A percentile compares a stretch with the other conserved stretches of the same genome.
phyloP scores from a whole-genome alignment of 1,140 invertebrate genomes.

The Goniozus legneri region DNA sequence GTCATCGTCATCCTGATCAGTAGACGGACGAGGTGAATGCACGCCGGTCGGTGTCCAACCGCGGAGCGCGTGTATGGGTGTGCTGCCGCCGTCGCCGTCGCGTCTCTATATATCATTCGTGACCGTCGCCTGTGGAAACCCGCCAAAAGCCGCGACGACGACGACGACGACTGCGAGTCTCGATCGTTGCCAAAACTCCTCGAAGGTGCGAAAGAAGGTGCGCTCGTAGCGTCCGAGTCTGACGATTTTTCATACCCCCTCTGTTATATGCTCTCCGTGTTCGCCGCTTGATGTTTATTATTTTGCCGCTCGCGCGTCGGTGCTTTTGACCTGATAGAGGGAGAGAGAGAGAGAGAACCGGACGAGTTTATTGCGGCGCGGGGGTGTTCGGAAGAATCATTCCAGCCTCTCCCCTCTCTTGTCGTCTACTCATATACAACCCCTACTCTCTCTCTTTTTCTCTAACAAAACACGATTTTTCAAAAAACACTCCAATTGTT shows the following conservation, averaged over 20 bases:
- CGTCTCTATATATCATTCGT: too few relatives aligned
- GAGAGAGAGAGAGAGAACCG: too few relatives aligned
- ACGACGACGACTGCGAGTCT: not conserved
- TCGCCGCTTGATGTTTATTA: conserved; percentile 26
- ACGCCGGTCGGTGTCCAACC: too few relatives aligned
- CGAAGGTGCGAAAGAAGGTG: not conserved
- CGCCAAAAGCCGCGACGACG: conserved; percentile 35
- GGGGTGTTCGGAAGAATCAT: conserved; percentile 21
- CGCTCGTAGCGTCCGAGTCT: not conserved
- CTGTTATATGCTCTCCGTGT: not conserved
- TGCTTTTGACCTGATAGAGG: conserved; percentile 49
- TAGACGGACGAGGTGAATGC: conserved; percentile 43
- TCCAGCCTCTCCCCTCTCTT: not conserved
- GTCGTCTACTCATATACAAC: conserved; percentile 11
- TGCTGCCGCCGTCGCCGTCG: too few relatives aligned
- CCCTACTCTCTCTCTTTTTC: conserved; percentile 5
- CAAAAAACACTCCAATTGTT: too few relatives aligned
- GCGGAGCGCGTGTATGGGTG: conserved; percentile 31
- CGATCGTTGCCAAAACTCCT: not conserved
- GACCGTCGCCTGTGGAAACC: conserved; percentile 35
- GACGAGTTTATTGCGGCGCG: conserved; percentile 45
- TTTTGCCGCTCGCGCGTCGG: conserved; percentile 36
- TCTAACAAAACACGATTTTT: too few relatives aligned
- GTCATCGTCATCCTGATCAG: too few relatives aligned
- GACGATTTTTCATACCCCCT: not conserved